These are phyloP conservation scores for Pandemis cinnamomeana DNA, from an alignment of 2,888 invertebrate genomes.

Conservation along the genomic window DNA sequence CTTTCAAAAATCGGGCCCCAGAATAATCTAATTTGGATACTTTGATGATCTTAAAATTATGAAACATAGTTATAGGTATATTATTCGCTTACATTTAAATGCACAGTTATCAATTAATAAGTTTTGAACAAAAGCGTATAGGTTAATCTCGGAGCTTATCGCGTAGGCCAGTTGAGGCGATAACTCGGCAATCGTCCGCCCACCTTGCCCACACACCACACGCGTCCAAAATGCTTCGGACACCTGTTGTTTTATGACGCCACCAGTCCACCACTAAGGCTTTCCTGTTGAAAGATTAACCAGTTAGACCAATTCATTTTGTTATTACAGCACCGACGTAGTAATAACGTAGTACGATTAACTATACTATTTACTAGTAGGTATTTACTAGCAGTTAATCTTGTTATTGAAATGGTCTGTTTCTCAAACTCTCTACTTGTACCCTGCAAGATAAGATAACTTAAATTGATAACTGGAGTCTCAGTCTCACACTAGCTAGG, in stretches of 20 bases:
- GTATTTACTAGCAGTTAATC: neutral
- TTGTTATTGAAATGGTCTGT: slow-evolving; percentile 27
- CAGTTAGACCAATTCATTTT: neutral
- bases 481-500: slow-evolving; percentile 20
- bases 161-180: slow-evolving; percentile 30
- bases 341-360: neutral
- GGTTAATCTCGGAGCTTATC: slow-evolving; percentile 30
- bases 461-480: slow-evolving; percentile 38
- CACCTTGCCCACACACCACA: slow-evolving; percentile 51
- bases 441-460: slow-evolving; percentile 35
- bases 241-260: slow-evolving; percentile 52
- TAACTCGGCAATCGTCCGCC: slow-evolving; percentile 30
- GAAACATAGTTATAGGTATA: neutral
- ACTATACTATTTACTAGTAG: neutral
- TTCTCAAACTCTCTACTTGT: slow-evolving; percentile 37
- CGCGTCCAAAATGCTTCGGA: slow-evolving; percentile 44
- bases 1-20: too few species aligned
- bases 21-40: neutral
- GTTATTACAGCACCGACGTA: neutral
- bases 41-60: neutral
- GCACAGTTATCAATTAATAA: slow-evolving; percentile 22
- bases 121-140: neutral
- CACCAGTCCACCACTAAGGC: slow-evolving; percentile 6
- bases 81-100: neutral
- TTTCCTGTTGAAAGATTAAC: slow-evolving; percentile 21